Conservation (phyloP, 2,888 invertebrate genomes). For the Digitonthophagus gazella region DNA sequence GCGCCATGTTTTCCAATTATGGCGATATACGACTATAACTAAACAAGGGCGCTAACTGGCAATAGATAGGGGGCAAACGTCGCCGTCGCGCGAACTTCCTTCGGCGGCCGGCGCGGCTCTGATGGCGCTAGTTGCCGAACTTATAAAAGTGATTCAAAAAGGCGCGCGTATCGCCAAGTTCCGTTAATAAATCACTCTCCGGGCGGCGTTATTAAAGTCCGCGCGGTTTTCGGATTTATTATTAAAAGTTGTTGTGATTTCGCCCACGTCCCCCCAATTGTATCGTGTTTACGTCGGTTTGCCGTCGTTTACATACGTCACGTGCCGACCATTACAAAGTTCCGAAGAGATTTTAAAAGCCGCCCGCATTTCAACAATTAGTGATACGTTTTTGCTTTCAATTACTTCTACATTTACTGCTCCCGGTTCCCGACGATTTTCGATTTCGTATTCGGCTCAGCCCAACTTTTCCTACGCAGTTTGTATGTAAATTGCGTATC, state of each 20-base stretch:
- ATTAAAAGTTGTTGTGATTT: conserved; percentile 17
- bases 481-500: background rate
- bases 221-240: conserved; percentile 13
- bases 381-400: conserved; percentile 3
- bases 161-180: conserved; percentile 12
- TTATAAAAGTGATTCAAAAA: conserved; percentile 11
- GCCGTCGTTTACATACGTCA: conserved; percentile 14
- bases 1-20: conserved; percentile 11
- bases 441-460: background rate
- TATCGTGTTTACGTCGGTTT: conserved; percentile 16
- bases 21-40: conserved; percentile 14
- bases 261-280: conserved; percentile 10
- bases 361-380: background rate
- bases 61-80: conserved; percentile 2
- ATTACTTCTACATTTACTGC: conserved; percentile 18
- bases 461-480: background rate
- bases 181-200: conserved; percentile 10
- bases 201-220: conserved; percentile 16
- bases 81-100: background rate
- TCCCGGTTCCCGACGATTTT: conserved; percentile 9
- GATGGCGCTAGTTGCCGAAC: conserved; percentile 4
- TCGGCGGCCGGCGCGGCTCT: background rate
- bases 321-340: conserved; percentile 10
- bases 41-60: conserved; percentile 10
- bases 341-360: conserved; percentile 13